A percentile compares a stretch with the other conserved stretches of the same genome.
Evolutionary conservation across 2,888 invertebrate genomes (phyloP).

Genomic region (Eristalinus sepulchralis): DNA sequence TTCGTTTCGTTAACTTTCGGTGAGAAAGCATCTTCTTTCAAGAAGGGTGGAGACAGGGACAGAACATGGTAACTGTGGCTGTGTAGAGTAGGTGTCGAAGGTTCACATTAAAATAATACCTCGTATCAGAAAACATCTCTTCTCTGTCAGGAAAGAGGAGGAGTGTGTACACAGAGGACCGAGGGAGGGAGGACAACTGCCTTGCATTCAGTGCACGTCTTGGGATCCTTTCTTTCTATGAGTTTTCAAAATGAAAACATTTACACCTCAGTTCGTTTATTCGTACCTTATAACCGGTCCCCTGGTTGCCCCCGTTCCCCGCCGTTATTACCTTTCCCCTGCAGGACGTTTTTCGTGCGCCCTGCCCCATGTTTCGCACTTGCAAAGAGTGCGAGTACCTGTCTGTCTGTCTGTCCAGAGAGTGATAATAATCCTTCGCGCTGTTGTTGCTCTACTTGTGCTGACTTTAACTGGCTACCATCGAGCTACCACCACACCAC

Average conservation of each 20-base stretch:
- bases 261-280: conserved; percentile 67
- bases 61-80: neutral
- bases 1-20: conserved; percentile 59
- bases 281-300: conserved; percentile 26
- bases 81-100: conserved; percentile 60
- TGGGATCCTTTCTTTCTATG: conserved; percentile 58
- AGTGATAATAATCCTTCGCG: conserved; percentile 42
- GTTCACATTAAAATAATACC: conserved; percentile 70
- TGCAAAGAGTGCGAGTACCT: conserved; percentile 42
- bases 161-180: conserved; percentile 5
- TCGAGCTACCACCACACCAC: neutral
- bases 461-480: conserved; percentile 46
- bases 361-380: conserved; percentile 37
- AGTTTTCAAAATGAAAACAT: conserved; percentile 70
- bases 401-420: conserved; percentile 16
- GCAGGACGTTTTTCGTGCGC: neutral
- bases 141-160: neutral
- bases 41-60: neutral
- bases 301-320: neutral
- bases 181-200: neutral
- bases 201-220: conserved; percentile 66
- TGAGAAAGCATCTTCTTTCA: conserved; percentile 22
- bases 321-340: neutral
- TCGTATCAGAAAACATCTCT: conserved; percentile 69
- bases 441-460: conserved; percentile 3